Base-by-base conservation (phyloP, 2,888 invertebrate species). In the Drosophila helvetica region DNA sequence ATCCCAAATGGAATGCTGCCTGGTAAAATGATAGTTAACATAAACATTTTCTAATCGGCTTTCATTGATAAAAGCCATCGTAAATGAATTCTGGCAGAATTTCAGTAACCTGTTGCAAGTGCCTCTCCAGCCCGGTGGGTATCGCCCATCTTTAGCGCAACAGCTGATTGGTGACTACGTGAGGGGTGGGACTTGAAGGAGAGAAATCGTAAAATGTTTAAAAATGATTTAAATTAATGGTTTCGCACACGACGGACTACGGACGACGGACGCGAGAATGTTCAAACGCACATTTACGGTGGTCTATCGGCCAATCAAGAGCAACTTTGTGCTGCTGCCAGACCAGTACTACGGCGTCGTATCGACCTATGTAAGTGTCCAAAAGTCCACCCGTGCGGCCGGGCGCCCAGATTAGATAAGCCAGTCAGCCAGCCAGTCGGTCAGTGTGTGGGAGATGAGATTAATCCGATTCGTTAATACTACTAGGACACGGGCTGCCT, bases 281-380 rank as follows among this genome's bases (percentile, higher is more conserved):
- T 92, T 92, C 75, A 91, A 91, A 68, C 90, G 92, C 42, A 92
- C 92, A 46, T 92, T 92, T 62, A 92, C 91, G 80, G 90, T 92
- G 46, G 91, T 91, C 50, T 92, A 86, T 77, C 90, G 92, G 61
- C 92, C 92, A 18, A 87, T 89, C 38, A 86, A 90, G 67, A 92
- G 84, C 73, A 92, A 91, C 78, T 92, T 91, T 58, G 74, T 92
- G 22, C 68, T 91, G 12, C 70, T 92, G 62, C 91, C 92, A 25
- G 91, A 92, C 33, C 90, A 90, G 60, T 92, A 92, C 79, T 92
- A 86, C 69, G 89, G 90, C 54, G 86, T 92, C 19, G 91, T 92
- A 10, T 91, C 91, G 38, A 91, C 91, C 67, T 92, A 92, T 86
- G 92, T 92, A 85, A 92, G 92, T 91, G 87, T 86, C 73, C 79